phyloP scores from a whole-genome alignment of 2,797 vertebrate genomes.

The Notamacropus eugenii region DNA sequence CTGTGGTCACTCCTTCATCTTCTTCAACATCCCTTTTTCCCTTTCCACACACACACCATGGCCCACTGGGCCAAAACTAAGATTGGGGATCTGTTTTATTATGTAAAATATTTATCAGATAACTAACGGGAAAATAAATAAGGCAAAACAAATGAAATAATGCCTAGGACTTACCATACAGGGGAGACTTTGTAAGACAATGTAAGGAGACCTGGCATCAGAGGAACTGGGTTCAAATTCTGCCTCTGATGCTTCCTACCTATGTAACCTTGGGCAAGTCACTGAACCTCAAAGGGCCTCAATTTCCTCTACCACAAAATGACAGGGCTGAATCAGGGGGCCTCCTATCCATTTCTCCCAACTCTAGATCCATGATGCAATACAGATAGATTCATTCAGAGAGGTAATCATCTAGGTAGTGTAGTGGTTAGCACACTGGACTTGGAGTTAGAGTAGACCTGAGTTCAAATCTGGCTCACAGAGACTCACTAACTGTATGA shows the following conservation, averaged over 20 bases:
- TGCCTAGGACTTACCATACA: not conserved
- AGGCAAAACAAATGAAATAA: not conserved
- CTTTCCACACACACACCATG: fast-evolving
- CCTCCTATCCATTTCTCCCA: not conserved
- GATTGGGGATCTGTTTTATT: not conserved
- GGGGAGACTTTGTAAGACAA: not conserved
- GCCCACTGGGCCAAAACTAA: not conserved
- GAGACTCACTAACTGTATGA: not conserved
- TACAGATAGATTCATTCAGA: not conserved
- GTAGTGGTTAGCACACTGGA: not conserved
- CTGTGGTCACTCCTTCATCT: not conserved
- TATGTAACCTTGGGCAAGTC: not conserved
- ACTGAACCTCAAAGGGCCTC: not conserved
- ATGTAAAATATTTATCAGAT: not conserved
- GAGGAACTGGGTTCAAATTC: not conserved
- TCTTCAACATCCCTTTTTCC: not conserved
- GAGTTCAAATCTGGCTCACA: not conserved
- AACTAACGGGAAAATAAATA: not conserved
- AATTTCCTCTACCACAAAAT: not conserved
- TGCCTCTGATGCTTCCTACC: not conserved
- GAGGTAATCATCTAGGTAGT: not conserved
- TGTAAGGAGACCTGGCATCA: not conserved
- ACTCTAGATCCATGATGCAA: not conserved
- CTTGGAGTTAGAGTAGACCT: not conserved
- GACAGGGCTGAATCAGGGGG: not conserved